Evolutionary conservation across 2,113 vertebrate species (phyloP).

Genomic region (Spermophilus dauricus): DNA sequence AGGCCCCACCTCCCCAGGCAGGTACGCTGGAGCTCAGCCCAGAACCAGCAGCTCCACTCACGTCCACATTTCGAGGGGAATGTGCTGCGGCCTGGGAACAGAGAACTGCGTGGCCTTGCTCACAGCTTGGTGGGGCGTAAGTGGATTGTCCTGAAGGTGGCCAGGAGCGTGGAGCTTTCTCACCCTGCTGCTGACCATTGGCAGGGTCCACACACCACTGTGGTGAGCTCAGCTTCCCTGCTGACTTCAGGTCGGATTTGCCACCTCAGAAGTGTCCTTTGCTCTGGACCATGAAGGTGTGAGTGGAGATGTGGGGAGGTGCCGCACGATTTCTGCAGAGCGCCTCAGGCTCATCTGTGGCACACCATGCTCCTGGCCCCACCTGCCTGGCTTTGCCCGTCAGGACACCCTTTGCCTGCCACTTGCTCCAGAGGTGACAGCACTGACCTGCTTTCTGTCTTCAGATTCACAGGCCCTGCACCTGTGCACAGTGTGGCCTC

Average conservation of each 20-base stretch:
- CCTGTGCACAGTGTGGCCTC: conserved; percentile 71
- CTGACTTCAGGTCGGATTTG: background rate
- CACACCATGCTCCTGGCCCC: too few species aligned
- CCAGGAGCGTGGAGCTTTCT: background rate
- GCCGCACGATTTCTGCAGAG: background rate
- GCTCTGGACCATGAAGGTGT: background rate
- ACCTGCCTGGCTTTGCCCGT: background rate
- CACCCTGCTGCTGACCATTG: background rate
- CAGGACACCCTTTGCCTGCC: background rate
- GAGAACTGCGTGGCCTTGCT: background rate
- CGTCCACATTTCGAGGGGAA: background rate
- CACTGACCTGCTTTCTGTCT: background rate
- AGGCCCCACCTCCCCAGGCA: too few species aligned
- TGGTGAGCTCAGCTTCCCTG: background rate
- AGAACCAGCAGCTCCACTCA: background rate
- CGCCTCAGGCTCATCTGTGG: background rate
- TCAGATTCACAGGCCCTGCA: conserved; percentile 86
- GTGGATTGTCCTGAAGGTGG: background rate
- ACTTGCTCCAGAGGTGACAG: background rate
- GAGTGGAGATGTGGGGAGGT: background rate
- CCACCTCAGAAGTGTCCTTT: background rate
- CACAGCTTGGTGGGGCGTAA: background rate
- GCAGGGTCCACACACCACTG: background rate
- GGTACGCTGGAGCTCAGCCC: too few species aligned
- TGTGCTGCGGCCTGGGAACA: background rate